phyloP scores from a whole-genome alignment of 2,113 vertebrate genomes.

The Chloroceryle aenea region DNA sequence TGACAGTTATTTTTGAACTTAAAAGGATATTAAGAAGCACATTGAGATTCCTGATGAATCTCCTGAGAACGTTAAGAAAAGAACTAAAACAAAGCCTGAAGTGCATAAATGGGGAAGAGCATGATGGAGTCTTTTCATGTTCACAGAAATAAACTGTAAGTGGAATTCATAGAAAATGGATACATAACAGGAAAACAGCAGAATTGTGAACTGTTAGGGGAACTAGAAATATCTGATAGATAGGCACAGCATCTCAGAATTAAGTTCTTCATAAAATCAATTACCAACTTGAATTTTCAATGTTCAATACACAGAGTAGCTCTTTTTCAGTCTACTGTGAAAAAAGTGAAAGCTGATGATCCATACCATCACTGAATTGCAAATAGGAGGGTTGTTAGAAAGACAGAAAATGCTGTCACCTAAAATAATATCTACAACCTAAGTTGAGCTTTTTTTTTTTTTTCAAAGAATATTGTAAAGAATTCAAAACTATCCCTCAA shows the following conservation, averaged over 20 bases:
- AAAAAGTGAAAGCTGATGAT: slow-evolving; percentile 70
- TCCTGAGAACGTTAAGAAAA: not conserved
- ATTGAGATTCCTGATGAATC: not conserved
- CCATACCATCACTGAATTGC: slow-evolving; percentile 30
- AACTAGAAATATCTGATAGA: slow-evolving; percentile 43
- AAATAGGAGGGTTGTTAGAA: slow-evolving; percentile 42
- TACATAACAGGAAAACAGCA: not conserved
- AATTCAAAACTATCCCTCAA: not conserved
- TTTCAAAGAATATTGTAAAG: not conserved
- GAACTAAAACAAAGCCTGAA: not conserved
- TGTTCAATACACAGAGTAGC: slow-evolving; percentile 44
- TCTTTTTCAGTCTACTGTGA: slow-evolving; percentile 59
- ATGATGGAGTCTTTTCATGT: not conserved
- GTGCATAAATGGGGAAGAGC: not conserved
- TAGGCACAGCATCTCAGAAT: slow-evolving; percentile 33
- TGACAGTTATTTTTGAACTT: not conserved
- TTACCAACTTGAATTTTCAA: slow-evolving; percentile 44
- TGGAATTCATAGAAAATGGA: not conserved
- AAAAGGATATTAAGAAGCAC: not conserved
- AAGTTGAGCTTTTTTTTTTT: not conserved
- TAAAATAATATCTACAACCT: slow-evolving; percentile 32
- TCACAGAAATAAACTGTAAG: not conserved
- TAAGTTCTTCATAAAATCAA: slow-evolving; percentile 37
- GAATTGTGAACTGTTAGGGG: slow-evolving; percentile 12
- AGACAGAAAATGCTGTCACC: slow-evolving; percentile 20